Conservation (phyloP, 2,888 invertebrate species). For the Ornithoptera priamus region DNA sequence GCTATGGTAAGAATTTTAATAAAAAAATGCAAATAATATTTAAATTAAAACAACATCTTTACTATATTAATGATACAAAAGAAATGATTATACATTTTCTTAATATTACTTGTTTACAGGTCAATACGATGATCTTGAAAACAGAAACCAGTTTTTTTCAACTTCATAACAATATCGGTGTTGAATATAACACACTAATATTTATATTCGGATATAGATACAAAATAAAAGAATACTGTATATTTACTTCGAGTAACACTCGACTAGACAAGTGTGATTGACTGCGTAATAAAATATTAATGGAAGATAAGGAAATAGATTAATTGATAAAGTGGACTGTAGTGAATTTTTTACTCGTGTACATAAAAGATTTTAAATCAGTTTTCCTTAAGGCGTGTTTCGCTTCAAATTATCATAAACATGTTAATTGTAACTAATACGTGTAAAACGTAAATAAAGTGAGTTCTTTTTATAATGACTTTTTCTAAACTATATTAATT, state of each 20-base stretch:
- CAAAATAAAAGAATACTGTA: constrained; percentile 6
- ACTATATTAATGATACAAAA: background rate
- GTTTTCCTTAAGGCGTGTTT: constrained; percentile 31
- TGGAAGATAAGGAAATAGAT: background rate
- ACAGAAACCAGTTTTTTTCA: background rate
- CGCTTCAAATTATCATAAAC: constrained; percentile 23
- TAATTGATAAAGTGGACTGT: constrained; percentile 36
- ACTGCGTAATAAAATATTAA: constrained; percentile 8
- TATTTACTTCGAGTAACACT: constrained; percentile 4
- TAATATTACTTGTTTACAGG: constrained; percentile 18
- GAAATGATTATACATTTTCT: background rate
- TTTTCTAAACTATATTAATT: background rate
- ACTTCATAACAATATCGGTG: constrained; percentile 11
- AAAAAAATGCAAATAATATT: background rate
- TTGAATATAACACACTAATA: constrained; percentile 5
- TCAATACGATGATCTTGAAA: constrained; percentile 23
- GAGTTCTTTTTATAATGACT: constrained; percentile 17
- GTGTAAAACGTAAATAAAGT: constrained; percentile 21
- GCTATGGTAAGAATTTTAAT: constrained; percentile 28
- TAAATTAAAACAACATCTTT: background rate
- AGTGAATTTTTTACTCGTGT: constrained; percentile 77
- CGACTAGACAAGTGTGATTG: constrained; percentile 12
- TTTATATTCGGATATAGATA: background rate
- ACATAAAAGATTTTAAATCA: constrained; percentile 61
- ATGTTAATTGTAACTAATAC: constrained; percentile 20